phyloP scores from a whole-genome alignment of 2,888 invertebrate genomes.

The Dasysyrphus tricinctus region DNA sequence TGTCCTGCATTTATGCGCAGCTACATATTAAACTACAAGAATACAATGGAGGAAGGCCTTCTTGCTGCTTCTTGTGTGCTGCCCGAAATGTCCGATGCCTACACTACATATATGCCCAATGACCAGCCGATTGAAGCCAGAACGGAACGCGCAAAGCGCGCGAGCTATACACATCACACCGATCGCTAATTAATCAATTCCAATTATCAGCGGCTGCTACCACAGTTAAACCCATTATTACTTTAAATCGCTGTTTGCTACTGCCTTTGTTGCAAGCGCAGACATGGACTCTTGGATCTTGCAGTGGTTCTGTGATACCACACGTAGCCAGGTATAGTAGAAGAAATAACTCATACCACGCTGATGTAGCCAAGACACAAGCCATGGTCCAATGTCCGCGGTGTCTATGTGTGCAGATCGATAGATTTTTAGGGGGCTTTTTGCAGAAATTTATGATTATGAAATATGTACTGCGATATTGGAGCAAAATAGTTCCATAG shows the following conservation, averaged over 20 bases:
- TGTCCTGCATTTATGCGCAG: constrained; percentile 32
- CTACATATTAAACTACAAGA: constrained; percentile 13
- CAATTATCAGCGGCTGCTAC: constrained; percentile 75
- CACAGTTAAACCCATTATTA: constrained; percentile 74
- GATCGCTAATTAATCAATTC: constrained; percentile 75
- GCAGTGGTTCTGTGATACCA: constrained; percentile 14
- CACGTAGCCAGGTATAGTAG: constrained; percentile 29
- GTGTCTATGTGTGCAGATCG: constrained; percentile 41
- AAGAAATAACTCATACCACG: constrained; percentile 51
- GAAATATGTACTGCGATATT: constrained; percentile 64
- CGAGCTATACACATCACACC: constrained; percentile 64
- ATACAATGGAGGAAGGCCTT: constrained; percentile 22
- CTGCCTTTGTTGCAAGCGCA: constrained; percentile 55
- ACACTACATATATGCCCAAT: background rate
- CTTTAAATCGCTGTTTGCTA: constrained; percentile 57
- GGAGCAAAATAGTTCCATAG: constrained; percentile 39
- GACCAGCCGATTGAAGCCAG: background rate
- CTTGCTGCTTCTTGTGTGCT: constrained; percentile 18
- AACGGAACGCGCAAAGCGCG: constrained; percentile 20
- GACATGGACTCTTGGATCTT: background rate
- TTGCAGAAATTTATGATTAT: constrained; percentile 69
- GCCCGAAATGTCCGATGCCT: background rate
- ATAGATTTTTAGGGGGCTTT: constrained; percentile 62
- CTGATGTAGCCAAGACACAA: background rate
- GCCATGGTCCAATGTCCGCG: constrained; percentile 9